Base-by-base conservation (phyloP, 92 coral and sea anemone species). In the Pocillopora meandrina region DNA sequence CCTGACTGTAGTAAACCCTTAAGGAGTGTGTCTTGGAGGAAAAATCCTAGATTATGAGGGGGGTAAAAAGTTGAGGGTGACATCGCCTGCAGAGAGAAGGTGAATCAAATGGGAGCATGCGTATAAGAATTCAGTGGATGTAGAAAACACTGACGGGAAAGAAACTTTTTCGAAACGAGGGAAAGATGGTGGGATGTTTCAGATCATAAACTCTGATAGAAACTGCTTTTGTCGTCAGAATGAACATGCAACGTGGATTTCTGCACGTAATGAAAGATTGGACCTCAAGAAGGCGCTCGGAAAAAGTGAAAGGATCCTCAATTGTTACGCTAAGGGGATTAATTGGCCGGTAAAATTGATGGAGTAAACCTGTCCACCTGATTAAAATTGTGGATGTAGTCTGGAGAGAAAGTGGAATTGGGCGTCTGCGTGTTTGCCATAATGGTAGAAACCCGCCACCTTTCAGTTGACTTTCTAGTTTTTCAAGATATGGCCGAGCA, bases 121-220 rank as follows among this genome's bases (percentile, higher is more conserved):
- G 23, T 86, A 12, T 88, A 92, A 9, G 8, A 79, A 68, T n/a
- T 58, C 67, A 67, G 62, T 74, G 11, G 80, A 76, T 55, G 90
- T 84, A 16, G 94, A 91, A 14, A 92, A 74, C 20, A 81, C 78
- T 16, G 89, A 85, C 19, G 87, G 82, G 19, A 89, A 71, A 70
- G 80, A 26, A 14, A 59, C n/a, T 58, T 8, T 94, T 92, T 81
- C 89, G 79, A 17, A 94, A 92, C 92, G 98, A 3, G 87, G 83
- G 23, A 93, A 95, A 21, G 95, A 94, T 14, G 98, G 98, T 1
- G 93, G 95, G 20, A 94, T 80, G 75, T 94, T 89, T 77, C 79
- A 84, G 3, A 84, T 94, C 1, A 85, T 94, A 6, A 92, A 94
- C 84, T 92, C 85, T 65, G 92, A n/a, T n/a, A 42, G 7, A 42